Percentiles rank a stretch among this genome's conserved stretches.
Evolutionary conservation across 2,888 invertebrate genomes (phyloP).

Genomic region (Formica aserva): DNA sequence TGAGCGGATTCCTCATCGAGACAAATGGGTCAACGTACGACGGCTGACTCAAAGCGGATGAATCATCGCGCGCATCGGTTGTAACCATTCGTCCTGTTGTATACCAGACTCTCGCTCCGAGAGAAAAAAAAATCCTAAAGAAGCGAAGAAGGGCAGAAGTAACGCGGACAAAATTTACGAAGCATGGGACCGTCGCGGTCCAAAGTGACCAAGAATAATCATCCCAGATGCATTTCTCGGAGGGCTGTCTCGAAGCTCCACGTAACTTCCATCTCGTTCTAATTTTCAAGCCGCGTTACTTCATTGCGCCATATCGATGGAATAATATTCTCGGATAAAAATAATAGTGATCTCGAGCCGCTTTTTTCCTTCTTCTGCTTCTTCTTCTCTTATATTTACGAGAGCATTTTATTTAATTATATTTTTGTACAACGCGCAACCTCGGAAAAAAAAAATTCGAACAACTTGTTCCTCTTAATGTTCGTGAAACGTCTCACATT

Average conservation of each 20-base stretch:
- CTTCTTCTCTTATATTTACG: neutral
- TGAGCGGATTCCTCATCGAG: conserved; percentile 51
- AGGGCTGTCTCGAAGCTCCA: neutral
- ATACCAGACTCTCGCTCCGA: conserved; percentile 20
- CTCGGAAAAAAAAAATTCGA: neutral
- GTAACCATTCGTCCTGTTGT: conserved; percentile 34
- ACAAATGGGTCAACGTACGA: conserved; percentile 73
- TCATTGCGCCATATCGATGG: neutral
- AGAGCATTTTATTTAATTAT: neutral
- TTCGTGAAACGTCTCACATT: conserved; percentile 27
- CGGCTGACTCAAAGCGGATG: conserved; percentile 61
- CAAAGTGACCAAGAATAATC: conserved; percentile 39
- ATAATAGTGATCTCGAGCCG: neutral
- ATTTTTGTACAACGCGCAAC: neutral
- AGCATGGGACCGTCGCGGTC: neutral
- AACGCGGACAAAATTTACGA: conserved; percentile 23
- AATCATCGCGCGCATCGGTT: conserved; percentile 57
- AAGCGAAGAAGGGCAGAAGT: conserved; percentile 13
- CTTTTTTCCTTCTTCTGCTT: neutral
- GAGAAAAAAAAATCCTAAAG: conserved; percentile 21
- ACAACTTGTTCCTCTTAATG: conserved; percentile 15
- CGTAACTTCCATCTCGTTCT: neutral
- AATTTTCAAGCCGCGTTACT: neutral
- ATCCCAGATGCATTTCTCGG: conserved; percentile 7
- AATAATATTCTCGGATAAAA: neutral